These are phyloP conservation scores for Lepus oiostolus DNA, from an alignment of 2,797 vertebrate genomes.

Conservation along the genomic window DNA sequence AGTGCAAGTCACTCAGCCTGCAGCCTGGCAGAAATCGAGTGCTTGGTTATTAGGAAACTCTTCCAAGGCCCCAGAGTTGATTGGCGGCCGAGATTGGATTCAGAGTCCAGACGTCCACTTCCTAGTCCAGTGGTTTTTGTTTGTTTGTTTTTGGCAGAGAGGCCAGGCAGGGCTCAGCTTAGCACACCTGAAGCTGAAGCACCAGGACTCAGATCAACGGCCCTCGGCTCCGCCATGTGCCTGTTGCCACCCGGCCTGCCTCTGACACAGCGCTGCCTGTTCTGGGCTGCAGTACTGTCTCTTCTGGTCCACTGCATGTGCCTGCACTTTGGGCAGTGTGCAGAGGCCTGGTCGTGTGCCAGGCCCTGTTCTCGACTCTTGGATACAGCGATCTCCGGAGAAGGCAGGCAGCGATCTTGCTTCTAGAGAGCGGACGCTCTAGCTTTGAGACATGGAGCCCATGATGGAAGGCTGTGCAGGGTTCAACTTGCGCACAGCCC, in stretches of 20 bases:
- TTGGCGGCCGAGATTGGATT: neutral
- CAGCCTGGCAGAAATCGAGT: neutral
- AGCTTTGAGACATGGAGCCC: neutral
- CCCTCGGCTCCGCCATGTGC: neutral
- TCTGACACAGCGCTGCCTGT: fast-evolving
- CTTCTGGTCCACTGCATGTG: neutral
- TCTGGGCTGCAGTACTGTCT: neutral
- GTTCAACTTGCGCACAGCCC: neutral
- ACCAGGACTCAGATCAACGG: neutral
- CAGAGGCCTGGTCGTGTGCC: neutral
- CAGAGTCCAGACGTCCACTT: neutral
- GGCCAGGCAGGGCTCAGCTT: neutral
- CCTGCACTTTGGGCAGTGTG: neutral
- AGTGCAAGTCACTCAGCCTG: neutral
- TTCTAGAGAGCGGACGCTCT: neutral
- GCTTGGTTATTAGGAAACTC: neutral
- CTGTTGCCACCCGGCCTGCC: neutral
- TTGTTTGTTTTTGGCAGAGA: neutral
- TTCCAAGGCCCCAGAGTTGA: neutral
- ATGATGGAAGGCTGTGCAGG: neutral
- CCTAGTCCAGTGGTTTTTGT: neutral
- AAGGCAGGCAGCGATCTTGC: neutral
- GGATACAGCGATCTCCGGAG: neutral
- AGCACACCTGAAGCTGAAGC: neutral
- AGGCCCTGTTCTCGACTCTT: neutral